Percentiles rank a stretch among this genome's conserved stretches.
These are phyloP conservation scores for Macropis europaea DNA, from an alignment of 2,888 invertebrate genomes.

Conservation along the genomic window DNA sequence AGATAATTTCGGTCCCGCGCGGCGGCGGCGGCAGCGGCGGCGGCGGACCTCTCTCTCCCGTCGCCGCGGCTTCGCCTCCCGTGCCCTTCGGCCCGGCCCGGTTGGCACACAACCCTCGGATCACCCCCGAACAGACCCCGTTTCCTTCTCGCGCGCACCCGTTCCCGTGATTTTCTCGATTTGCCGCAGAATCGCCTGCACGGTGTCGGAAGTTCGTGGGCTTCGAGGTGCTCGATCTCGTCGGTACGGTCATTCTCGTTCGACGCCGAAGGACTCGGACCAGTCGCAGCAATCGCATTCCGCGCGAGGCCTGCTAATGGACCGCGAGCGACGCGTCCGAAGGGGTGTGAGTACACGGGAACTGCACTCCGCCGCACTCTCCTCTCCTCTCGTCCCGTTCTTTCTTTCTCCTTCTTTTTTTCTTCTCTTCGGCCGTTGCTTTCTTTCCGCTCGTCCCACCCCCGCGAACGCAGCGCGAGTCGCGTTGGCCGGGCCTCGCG, in stretches of 20 bases:
- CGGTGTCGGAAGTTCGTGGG: no score
- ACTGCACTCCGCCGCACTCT: background rate
- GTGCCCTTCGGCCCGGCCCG: background rate
- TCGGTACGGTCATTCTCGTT: background rate
- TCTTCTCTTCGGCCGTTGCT: no score
- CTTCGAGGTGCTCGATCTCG: background rate
- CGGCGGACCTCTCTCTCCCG: constrained; percentile 13
- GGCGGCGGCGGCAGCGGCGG: constrained; percentile 9
- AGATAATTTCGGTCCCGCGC: constrained; percentile 68
- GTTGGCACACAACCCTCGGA: background rate
- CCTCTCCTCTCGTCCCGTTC: background rate
- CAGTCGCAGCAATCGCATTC: constrained; percentile 58
- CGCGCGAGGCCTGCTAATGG: constrained; percentile 65
- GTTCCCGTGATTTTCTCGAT: no score
- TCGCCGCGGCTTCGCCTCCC: background rate
- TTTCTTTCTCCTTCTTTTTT: no score
- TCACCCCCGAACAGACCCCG: no score
- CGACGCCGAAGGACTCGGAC: background rate
- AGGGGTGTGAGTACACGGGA: constrained; percentile 56
- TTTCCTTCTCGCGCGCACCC: no score
- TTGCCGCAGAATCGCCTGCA: no score
- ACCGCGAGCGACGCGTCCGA: constrained; percentile 50
- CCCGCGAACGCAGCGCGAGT: no score
- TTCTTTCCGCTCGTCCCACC: no score
- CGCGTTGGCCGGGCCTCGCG: no score